These are phyloP conservation scores for Mergus octosetaceus DNA, from an alignment of 2,797 vertebrate genomes.

Conservation along the genomic window DNA sequence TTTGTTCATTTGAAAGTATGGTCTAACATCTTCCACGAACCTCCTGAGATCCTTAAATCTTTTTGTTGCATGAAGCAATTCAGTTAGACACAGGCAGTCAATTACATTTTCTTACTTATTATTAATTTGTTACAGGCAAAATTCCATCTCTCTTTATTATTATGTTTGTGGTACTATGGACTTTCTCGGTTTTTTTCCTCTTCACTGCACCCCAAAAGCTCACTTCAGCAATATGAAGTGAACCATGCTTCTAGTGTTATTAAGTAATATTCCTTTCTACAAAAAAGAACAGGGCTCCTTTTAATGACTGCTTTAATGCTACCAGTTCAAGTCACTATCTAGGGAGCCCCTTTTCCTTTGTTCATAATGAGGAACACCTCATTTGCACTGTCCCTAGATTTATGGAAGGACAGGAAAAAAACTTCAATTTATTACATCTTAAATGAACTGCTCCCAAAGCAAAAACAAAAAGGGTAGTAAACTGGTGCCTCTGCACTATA, in stretches of 20 bases:
- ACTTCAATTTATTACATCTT: slow-evolving; percentile 76
- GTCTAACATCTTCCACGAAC: neutral
- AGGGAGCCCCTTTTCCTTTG: slow-evolving; percentile 70
- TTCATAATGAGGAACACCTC: slow-evolving; percentile 77
- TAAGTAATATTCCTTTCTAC: slow-evolving; percentile 66
- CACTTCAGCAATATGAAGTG: slow-evolving; percentile 58
- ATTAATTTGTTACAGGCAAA: slow-evolving; percentile 53
- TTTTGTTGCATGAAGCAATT: slow-evolving; percentile 29
- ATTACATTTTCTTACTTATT: slow-evolving; percentile 42
- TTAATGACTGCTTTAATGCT: slow-evolving; percentile 74
- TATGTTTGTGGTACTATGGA: slow-evolving; percentile 34
- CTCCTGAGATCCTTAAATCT: slow-evolving; percentile 41
- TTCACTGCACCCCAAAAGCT: slow-evolving; percentile 46
- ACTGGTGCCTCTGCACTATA: slow-evolving; percentile 32
- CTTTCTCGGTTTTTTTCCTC: slow-evolving; percentile 16
- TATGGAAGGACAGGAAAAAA: slow-evolving; percentile 67
- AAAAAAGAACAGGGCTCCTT: slow-evolving; percentile 38
- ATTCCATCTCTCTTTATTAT: slow-evolving; percentile 53
- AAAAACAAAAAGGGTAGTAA: slow-evolving; percentile 73
- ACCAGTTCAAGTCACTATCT: slow-evolving; percentile 33
- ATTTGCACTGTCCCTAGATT: slow-evolving; percentile 78
- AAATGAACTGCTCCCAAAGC: slow-evolving; percentile 79
- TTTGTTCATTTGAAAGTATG: slow-evolving; percentile 56
- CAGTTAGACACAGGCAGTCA: slow-evolving; percentile 29
- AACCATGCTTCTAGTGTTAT: slow-evolving; percentile 39